Evolutionary conservation across 2,888 invertebrate species (phyloP), one percentile per base, ranked within the genome.

Genomic region (Nephrocerus scutellatus): DNA sequence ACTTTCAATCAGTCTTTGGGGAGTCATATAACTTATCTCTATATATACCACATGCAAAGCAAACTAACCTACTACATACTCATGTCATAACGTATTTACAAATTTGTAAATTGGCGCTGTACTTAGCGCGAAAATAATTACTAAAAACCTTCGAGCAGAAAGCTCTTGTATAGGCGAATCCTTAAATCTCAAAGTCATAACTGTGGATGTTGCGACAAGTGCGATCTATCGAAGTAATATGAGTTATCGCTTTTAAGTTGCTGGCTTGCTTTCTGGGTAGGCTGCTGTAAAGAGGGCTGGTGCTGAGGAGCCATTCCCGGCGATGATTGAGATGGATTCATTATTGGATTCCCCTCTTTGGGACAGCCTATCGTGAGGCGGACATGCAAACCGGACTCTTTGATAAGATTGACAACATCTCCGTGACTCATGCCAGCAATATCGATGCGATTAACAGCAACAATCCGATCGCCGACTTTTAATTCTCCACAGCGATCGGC

Each of bases 401-500:
- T 97, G 60, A 97, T 97, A 46, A 97, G 79, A 62, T 92, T 91
- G 4, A 97, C 96, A 42, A 97, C 93, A 60, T 96, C 93, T 21
- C 93, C 93, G 62, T 97, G 97, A 51, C 88, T 86, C 66, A 96
- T 78, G 60, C 86, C 84, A 44, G 87, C 81, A 50, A 97, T 93
- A 57, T 91, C 84, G 36, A 85, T 81, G 45, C 85, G 84, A 74
- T 97, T 97, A 23, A 97, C 96, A 31, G 93, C 92, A 33, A 96
- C 75, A 48, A 97, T 96, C 36, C 90, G 84, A 72, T 97, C 97
- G 0, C 96, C 95, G 6, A 97, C 88, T 62, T 84, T 86, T 1
- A 97, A 72, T 38, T 82, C 79, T 0, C 87, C 89, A 68, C 93
- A 93, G 46, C 91, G 78, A 54, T 95, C 92, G 0, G 98, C 97